Conservation (phyloP, 2,797 vertebrate genomes). For the Graptemys geographica region DNA sequence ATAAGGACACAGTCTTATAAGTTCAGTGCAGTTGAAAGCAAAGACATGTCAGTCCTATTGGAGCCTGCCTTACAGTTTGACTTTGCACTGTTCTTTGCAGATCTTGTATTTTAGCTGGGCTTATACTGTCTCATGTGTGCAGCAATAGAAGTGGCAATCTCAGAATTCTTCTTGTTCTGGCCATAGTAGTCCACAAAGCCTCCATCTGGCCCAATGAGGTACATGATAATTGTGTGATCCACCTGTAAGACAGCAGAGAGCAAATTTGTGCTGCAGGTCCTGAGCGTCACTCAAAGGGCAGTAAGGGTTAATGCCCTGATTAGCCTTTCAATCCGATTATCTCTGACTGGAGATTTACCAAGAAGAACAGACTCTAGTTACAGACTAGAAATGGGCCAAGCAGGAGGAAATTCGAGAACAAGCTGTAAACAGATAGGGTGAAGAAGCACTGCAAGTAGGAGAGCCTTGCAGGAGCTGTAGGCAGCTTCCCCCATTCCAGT, state of each 20-base stretch:
- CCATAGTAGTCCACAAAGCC: conserved; percentile 94
- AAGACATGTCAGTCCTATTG: not conserved
- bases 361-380: not conserved
- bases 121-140: conserved; percentile 89
- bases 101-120: not conserved
- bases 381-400: not conserved
- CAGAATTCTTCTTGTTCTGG: conserved; percentile 90
- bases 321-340: not conserved
- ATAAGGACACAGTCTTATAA: not conserved
- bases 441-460: not conserved
- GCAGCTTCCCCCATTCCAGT: not conserved
- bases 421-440: fast-evolving
- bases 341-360: not conserved
- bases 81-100: not conserved
- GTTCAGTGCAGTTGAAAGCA: not conserved
- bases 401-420: not conserved
- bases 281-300: not conserved
- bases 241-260: conserved; percentile 83
- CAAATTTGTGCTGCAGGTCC: not conserved
- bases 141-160: conserved; percentile 89
- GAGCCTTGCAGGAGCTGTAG: not conserved
- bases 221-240: conserved; percentile 99
- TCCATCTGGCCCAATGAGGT: conserved; percentile 93
- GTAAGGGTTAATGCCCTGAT: fast-evolving
- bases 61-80: not conserved